Conservation (phyloP, 1,140 invertebrate species). For the Penaeus japonicus region DNA sequence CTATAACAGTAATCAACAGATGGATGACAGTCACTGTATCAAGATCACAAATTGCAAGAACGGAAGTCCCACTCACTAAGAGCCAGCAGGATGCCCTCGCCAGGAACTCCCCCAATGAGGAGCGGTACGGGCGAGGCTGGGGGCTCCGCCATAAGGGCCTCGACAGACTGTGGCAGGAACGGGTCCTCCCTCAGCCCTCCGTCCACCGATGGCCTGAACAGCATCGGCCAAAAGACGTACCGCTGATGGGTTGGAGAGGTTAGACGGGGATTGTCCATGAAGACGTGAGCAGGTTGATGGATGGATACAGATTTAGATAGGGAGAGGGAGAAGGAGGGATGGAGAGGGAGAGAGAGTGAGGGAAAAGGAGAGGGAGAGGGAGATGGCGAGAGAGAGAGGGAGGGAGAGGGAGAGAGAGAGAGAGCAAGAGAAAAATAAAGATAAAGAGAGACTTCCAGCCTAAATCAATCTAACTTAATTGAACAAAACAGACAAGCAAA, state of each 20-base stretch:
- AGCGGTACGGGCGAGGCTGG: constrained; percentile 20
- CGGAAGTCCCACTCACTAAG: constrained; percentile 6
- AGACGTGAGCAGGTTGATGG: too few species aligned
- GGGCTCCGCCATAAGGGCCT: neutral
- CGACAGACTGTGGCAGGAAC: constrained; percentile 36
- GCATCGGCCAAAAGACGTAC: constrained; percentile 39
- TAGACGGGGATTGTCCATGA: neutral
- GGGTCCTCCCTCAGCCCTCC: constrained; percentile 22
- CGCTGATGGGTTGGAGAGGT: neutral
- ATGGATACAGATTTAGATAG: too few species aligned
- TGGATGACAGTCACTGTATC: neutral
- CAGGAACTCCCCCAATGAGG: constrained; percentile 40
- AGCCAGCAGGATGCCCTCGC: constrained; percentile 40
- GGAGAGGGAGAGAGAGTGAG: too few species aligned
- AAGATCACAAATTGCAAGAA: neutral
- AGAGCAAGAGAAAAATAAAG: too few species aligned
- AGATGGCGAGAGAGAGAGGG: too few species aligned
- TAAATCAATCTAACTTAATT: too few species aligned
- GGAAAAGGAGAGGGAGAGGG: too few species aligned
- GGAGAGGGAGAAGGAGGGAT: too few species aligned
- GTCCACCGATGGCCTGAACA: constrained; percentile 47
- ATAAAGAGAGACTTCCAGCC: too few species aligned
- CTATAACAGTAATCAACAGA: too few species aligned
- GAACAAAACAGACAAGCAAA: too few species aligned
- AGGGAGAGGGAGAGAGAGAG: too few species aligned